phyloP scores from a whole-genome alignment of 2,113 vertebrate species.

The Coptodon bakossiorum region DNA sequence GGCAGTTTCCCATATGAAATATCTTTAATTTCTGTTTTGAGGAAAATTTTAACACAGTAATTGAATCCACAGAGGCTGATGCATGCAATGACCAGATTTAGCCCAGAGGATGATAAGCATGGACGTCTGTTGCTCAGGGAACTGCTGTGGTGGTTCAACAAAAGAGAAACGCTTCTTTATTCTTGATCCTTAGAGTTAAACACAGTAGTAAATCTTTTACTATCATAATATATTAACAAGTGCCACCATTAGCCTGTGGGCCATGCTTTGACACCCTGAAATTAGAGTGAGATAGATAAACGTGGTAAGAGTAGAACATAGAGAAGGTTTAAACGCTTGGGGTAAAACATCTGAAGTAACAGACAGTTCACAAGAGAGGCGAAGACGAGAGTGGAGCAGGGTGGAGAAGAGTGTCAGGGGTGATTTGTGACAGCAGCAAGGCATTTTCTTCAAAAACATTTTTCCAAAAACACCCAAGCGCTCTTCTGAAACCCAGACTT shows the following conservation, averaged over 20 bases:
- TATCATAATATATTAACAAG: not conserved
- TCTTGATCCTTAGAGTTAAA: not conserved
- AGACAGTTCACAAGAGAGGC: not conserved
- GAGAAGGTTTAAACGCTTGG: not conserved
- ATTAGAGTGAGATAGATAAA: not conserved
- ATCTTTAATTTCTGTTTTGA: not conserved
- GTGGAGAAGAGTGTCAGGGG: not conserved
- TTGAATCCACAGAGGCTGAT: not conserved
- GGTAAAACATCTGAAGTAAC: not conserved
- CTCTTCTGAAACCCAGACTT: not conserved
- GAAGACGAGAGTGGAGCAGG: not conserved
- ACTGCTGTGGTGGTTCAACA: not conserved
- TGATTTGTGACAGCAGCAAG: not conserved
- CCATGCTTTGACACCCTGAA: not conserved
- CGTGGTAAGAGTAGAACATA: not conserved
- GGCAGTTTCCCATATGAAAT: not conserved
- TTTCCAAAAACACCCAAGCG: not conserved
- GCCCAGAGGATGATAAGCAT: not conserved
- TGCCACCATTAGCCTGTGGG: not conserved
- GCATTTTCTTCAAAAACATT: not conserved
- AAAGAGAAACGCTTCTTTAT: accelerated
- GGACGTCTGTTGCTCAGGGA: not conserved
- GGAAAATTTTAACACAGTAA: not conserved
- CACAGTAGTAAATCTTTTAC: not conserved
- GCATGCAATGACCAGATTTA: not conserved